Base-by-base conservation (phyloP, 2,888 invertebrate species). In the Zygothrica quintamaculata region DNA sequence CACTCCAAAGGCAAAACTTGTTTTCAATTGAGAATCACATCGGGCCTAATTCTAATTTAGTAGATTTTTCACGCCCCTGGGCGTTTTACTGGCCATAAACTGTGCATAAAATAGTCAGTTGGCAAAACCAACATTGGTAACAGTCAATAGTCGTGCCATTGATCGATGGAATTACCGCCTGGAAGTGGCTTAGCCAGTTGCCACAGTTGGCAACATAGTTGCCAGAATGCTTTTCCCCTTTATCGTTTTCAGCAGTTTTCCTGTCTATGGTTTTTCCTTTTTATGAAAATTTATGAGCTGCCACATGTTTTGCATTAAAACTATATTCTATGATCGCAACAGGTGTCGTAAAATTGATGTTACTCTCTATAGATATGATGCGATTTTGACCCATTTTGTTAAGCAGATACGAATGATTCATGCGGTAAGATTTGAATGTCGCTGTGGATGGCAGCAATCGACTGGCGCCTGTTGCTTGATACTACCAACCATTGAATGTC, bases 131-230 rank as follows among this genome's bases (percentile, higher is more conserved):
- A 57, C 65, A 59, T 36, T 52, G 39, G 34, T 43, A 46, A 36
- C 43, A 33, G 37, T 31, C 25, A 3, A 26, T 12, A 29, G 22
- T 9, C 31, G 52, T 16, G 13, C 29, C 44, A 61, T 58, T 71
- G 76, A 85, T 85, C 55, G 69, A 85, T 82, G 65, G 84, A 77
- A 84, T 84, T 64, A 60, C 78, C 59, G 25, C 44, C 16, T 29
- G 59, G 46, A 52, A 70, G 79, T 46, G 52, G 58, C 50, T 58
- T 33, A 43, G 67, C 84, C 58, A 62, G 81, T 80, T 66, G 47
- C 33, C 13, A 6, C 16, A 15, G 22, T 11, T 6, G 9, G 12
- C 13, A 16, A 53, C 48, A 43, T 47, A 43, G 59, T 59, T 56
- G 15, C 42, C 26, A 9, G 29, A 26, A 37, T 15, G 16, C 12